Percentiles rank a stretch among this genome's conserved stretches.
Evolutionary conservation across 2,797 vertebrate species (phyloP).

Genomic region (Yasuhikotakia modesta): DNA sequence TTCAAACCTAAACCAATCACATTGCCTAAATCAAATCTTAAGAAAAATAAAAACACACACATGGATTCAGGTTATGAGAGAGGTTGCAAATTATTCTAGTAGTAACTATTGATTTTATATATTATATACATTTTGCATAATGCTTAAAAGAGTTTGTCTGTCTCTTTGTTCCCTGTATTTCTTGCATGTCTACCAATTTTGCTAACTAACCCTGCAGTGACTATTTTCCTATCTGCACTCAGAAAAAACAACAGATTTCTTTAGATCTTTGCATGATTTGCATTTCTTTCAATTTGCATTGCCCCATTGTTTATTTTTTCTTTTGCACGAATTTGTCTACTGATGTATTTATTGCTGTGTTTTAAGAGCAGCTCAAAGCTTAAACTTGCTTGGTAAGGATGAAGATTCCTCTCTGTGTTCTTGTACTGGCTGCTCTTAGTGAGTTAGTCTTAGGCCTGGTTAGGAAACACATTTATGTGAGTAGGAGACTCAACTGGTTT

Average conservation of each 20-base stretch:
- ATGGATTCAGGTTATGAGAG: too few species aligned
- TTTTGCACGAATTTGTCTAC: background rate
- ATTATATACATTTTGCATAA: too few species aligned
- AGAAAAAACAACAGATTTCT: background rate
- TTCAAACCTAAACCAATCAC: background rate
- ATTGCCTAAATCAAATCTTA: too few species aligned
- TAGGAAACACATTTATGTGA: background rate
- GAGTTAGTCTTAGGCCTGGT: background rate
- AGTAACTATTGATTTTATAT: too few species aligned
- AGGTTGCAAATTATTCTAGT: too few species aligned
- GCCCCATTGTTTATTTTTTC: background rate
- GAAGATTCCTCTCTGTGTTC: constrained; percentile 6
- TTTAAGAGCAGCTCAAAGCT: background rate
- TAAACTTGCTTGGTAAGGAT: background rate
- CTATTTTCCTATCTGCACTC: too few species aligned
- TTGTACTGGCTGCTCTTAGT: constrained; percentile 28
- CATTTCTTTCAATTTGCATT: background rate
- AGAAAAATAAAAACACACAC: too few species aligned
- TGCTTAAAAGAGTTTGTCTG: too few species aligned
- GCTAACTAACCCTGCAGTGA: too few species aligned
- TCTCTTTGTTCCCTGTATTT: too few species aligned
- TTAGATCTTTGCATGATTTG: background rate
- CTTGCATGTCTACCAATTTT: too few species aligned
- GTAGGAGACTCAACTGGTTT: background rate
- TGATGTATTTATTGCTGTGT: background rate